Evolutionary conservation across 1,140 invertebrate species (phyloP).

Genomic region (Bombus terrestris): DNA sequence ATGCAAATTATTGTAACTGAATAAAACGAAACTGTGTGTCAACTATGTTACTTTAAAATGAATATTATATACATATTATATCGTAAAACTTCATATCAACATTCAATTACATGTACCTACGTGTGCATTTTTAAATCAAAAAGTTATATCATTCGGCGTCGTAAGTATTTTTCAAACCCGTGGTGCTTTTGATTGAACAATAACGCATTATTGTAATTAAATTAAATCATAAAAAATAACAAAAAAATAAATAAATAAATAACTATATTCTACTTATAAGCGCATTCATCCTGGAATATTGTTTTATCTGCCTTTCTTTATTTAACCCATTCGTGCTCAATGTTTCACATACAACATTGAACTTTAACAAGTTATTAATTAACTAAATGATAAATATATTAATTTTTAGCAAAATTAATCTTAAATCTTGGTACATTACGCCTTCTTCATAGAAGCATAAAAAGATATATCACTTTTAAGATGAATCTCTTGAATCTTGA

Average conservation of each 20-base stretch:
- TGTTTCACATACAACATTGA: not conserved
- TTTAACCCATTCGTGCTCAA: not conserved
- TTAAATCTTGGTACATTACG: not conserved
- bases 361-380: not conserved
- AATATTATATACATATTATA: conserved; percentile 42
- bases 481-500: too few species aligned
- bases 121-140: conserved; percentile 35
- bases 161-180: conserved; percentile 53
- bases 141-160: conserved; percentile 18
- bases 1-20: not conserved
- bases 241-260: conserved; percentile 52
- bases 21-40: not conserved
- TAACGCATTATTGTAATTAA: conserved; percentile 42
- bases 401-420: not conserved
- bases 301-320: not conserved
- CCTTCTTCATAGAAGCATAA: not conserved
- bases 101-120: conserved; percentile 30
- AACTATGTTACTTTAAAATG: conserved; percentile 24
- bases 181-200: conserved; percentile 57
- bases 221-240: not conserved
- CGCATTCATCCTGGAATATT: not conserved
- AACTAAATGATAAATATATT: not conserved
- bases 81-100: conserved; percentile 34
- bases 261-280: conserved; percentile 57
- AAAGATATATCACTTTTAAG: too few species aligned